phyloP scores from a whole-genome alignment of 1,140 invertebrate species.

The Muscidifurax raptorellus region DNA sequence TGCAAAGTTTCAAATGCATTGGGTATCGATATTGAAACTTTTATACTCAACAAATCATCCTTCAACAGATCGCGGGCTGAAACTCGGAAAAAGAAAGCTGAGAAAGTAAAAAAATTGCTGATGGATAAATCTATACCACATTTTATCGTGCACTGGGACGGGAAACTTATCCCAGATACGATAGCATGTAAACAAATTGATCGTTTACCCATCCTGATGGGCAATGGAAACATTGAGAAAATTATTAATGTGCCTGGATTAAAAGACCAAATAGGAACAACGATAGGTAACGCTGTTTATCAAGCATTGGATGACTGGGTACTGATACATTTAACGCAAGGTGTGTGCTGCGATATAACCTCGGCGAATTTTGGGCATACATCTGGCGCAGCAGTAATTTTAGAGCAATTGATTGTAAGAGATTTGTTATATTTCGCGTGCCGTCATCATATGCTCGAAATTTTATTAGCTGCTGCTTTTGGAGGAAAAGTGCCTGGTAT shows the following conservation, averaged over 20 bases:
- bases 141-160: constrained; percentile 47
- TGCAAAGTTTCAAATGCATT: constrained; percentile 20
- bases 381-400: constrained; percentile 37
- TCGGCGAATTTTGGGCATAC: constrained; percentile 44
- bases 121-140: constrained; percentile 15
- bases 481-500: constrained; percentile 31
- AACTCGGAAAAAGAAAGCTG: constrained; percentile 37
- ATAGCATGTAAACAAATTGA: constrained; percentile 41
- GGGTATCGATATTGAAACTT: background rate
- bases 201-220: constrained; percentile 42
- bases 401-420: constrained; percentile 43
- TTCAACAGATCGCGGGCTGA: constrained; percentile 41
- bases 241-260: constrained; percentile 41
- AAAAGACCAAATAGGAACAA: constrained; percentile 15
- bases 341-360: constrained; percentile 49
- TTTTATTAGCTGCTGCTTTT: constrained; percentile 41
- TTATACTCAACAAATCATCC: constrained; percentile 32
- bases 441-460: constrained; percentile 51
- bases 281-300: constrained; percentile 44
- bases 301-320: constrained; percentile 49
- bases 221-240: constrained; percentile 46
- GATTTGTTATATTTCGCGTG: constrained; percentile 53
- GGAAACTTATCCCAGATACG: constrained; percentile 45
- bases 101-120: constrained; percentile 38
- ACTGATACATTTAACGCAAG: constrained; percentile 45